Evolutionary conservation across 2,113 vertebrate species (phyloP).

Genomic region (Clarias magur): DNA sequence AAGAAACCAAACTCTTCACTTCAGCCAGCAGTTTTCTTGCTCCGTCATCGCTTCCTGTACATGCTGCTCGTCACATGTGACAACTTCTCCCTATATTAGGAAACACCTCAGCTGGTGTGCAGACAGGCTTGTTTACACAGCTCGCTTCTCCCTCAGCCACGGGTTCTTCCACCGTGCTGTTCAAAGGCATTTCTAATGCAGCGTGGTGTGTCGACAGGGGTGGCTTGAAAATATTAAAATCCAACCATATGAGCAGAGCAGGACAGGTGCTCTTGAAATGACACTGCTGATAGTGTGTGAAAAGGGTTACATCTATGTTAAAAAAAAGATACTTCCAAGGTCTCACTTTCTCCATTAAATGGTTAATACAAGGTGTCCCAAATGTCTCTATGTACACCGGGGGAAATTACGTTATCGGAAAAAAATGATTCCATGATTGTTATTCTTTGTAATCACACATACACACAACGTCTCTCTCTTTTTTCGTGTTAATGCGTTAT

Average conservation of each 20-base stretch:
- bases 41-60: not conserved
- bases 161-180: not conserved
- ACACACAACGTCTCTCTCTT: too few species aligned
- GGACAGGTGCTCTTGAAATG: not conserved
- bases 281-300: not conserved
- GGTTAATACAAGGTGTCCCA: too few species aligned
- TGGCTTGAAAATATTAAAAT: not conserved
- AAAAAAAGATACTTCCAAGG: not conserved
- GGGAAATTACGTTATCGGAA: too few species aligned
- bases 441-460: too few species aligned
- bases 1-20: not conserved
- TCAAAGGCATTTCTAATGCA: not conserved
- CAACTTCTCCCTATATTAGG: not conserved
- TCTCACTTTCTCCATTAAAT: not conserved
- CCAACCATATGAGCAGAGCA: not conserved
- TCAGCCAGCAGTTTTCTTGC: not conserved
- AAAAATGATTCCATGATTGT: too few species aligned
- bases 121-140: constrained; percentile 6
- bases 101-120: not conserved
- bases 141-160: not conserved
- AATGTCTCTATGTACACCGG: too few species aligned
- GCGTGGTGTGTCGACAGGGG: not conserved
- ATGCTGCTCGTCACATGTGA: not conserved
- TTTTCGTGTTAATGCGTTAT: too few species aligned
- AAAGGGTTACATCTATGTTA: not conserved